Percentiles rank a stretch among this genome's conserved stretches.
phyloP scores from a whole-genome alignment of 2,888 invertebrate genomes.

The Drosophila quinaria region DNA sequence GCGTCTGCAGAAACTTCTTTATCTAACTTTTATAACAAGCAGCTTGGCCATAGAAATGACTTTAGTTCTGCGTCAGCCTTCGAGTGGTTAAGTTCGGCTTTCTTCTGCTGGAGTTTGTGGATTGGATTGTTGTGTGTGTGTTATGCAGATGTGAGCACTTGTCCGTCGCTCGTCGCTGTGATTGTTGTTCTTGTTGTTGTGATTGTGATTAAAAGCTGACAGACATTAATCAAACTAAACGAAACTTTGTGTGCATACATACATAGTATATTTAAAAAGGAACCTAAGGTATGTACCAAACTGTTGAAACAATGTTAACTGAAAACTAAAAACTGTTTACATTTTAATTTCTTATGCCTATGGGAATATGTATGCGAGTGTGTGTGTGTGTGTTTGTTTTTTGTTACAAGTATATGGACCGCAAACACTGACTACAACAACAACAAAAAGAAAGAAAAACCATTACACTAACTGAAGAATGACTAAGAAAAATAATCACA shows the following conservation, averaged over 20 bases:
- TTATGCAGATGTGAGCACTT: conserved; percentile 36
- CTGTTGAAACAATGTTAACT: conserved; percentile 1
- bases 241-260: conserved; percentile 1
- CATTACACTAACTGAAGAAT: conserved; percentile 71
- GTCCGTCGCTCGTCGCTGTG: conserved; percentile 3
- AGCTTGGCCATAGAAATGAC: conserved; percentile 56
- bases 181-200: conserved; percentile 1
- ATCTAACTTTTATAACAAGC: conserved; percentile 79
- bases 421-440: conserved; percentile 42
- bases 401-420: conserved; percentile 37
- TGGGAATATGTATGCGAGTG: background rate
- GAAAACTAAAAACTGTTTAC: conserved; percentile 15
- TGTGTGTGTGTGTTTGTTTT: conserved; percentile 5
- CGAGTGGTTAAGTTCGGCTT: conserved; percentile 69
- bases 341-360: conserved; percentile 9
- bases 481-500: conserved; percentile 77
- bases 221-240: conserved; percentile 22
- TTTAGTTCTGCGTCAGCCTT: conserved; percentile 75
- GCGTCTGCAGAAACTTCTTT: conserved; percentile 70
- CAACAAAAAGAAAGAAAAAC: conserved; percentile 40
- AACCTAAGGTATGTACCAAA: conserved; percentile 22
- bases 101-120: conserved; percentile 17
- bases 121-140: conserved; percentile 18
- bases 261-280: conserved; percentile 12
- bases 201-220: conserved; percentile 14